Evolutionary conservation across 1,140 invertebrate species (phyloP).

Genomic region (Zaprionus capensis): DNA sequence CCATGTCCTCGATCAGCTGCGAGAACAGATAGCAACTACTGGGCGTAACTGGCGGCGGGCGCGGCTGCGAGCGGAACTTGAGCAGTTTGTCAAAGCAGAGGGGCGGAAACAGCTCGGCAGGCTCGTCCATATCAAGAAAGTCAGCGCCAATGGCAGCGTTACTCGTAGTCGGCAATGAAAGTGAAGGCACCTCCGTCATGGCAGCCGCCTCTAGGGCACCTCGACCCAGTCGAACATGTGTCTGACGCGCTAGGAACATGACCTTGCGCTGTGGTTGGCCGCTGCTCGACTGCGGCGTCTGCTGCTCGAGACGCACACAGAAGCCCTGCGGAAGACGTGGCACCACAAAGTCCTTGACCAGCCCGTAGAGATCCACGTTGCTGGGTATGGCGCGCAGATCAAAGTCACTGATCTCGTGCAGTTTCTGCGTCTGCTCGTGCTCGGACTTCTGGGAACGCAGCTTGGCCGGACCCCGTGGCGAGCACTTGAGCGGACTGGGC

Average conservation of each 20-base stretch:
- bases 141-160: slow-evolving; percentile 52
- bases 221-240: slow-evolving; percentile 57
- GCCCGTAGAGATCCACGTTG: slow-evolving; percentile 72
- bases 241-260: slow-evolving; percentile 70
- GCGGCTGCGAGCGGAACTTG: slow-evolving; percentile 57
- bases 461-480: slow-evolving; percentile 67
- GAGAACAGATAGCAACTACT: slow-evolving; percentile 71
- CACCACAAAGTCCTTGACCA: slow-evolving; percentile 81
- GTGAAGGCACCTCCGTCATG: not conserved
- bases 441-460: slow-evolving; percentile 65
- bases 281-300: slow-evolving; percentile 43
- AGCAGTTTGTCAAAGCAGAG: slow-evolving; percentile 74
- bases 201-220: not conserved
- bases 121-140: slow-evolving; percentile 70
- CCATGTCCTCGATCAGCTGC: slow-evolving; percentile 79
- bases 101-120: slow-evolving; percentile 69
- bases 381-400: slow-evolving; percentile 75
- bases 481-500: slow-evolving; percentile 76
- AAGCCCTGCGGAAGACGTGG: slow-evolving; percentile 81
- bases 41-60: slow-evolving; percentile 26
- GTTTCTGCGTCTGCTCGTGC: slow-evolving; percentile 28
- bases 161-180: not conserved
- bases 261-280: slow-evolving; percentile 42
- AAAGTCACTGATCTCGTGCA: slow-evolving; percentile 77
- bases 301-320: slow-evolving; percentile 67